Percentiles rank a stretch among this genome's conserved stretches.
These are phyloP conservation scores for Netta rufina DNA, from an alignment of 2,797 vertebrate species.

Conservation along the genomic window DNA sequence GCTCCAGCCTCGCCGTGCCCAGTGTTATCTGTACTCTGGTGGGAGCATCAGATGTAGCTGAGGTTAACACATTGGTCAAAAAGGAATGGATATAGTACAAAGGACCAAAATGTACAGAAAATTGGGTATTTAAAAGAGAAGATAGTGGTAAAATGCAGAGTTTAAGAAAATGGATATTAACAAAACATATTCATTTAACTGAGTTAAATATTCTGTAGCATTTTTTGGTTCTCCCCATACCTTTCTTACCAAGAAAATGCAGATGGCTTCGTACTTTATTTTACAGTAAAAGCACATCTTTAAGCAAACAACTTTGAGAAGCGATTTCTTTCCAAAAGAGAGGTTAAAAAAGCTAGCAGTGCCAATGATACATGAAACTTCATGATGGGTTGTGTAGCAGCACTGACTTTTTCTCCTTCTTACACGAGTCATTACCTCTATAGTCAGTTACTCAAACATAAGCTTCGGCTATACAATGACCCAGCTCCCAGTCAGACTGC, in stretches of 20 bases:
- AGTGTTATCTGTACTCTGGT: constrained; percentile 15
- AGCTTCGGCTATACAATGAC: neutral
- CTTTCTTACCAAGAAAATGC: neutral
- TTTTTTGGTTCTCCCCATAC: neutral
- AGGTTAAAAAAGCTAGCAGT: neutral
- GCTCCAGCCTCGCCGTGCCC: neutral
- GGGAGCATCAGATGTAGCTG: neutral
- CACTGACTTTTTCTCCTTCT: neutral
- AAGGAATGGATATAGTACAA: neutral
- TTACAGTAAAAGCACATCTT: neutral
- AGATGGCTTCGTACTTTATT: neutral
- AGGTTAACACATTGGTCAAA: neutral
- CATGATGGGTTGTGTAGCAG: neutral
- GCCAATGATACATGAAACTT: neutral
- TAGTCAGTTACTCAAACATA: neutral
- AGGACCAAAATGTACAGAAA: neutral
- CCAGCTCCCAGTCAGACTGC: neutral
- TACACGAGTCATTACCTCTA: neutral
- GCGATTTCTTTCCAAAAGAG: neutral
- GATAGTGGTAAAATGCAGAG: neutral
- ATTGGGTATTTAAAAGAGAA: neutral
- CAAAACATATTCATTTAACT: neutral
- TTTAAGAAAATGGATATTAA: neutral
- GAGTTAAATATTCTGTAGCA: neutral
- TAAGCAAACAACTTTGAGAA: neutral